A percentile compares a stretch with the other conserved stretches of the same genome.
phyloP scores from a whole-genome alignment of 1,140 invertebrate genomes.

The Lucilia cuprina region DNA sequence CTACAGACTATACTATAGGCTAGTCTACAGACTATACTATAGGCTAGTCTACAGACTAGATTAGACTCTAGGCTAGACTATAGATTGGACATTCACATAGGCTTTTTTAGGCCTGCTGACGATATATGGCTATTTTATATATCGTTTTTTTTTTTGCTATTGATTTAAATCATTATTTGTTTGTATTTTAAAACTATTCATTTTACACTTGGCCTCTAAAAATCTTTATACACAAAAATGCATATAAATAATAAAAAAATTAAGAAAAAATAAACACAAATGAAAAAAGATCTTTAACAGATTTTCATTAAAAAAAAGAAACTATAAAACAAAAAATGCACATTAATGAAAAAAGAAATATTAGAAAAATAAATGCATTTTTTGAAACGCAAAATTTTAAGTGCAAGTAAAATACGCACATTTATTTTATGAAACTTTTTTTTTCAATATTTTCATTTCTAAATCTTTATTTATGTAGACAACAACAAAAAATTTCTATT shows the following conservation, averaged over 20 bases:
- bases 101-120: no score
- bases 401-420: no score
- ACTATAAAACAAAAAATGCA: not conserved
- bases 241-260: not conserved
- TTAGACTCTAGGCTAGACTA: no score
- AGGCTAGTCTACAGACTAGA: no score
- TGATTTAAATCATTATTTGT: not conserved
- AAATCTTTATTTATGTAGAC: no score
- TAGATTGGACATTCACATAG: no score
- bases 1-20: no score
- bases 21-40: no score
- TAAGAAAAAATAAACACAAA: not conserved
- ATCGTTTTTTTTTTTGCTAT: not conserved
- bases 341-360: not conserved
- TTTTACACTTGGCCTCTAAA: slow-evolving; percentile 41
- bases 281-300: not conserved
- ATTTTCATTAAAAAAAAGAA: not conserved
- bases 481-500: not conserved
- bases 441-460: no score
- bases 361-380: not conserved
- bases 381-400: no score
- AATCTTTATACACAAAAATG: not conserved
- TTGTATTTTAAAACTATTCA: slow-evolving; percentile 25
- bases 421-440: no score
- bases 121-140: not conserved